Percentiles rank a stretch among this genome's conserved stretches.
Evolutionary conservation across 2,888 invertebrate species (phyloP).

Genomic region (Orthosia cruda): DNA sequence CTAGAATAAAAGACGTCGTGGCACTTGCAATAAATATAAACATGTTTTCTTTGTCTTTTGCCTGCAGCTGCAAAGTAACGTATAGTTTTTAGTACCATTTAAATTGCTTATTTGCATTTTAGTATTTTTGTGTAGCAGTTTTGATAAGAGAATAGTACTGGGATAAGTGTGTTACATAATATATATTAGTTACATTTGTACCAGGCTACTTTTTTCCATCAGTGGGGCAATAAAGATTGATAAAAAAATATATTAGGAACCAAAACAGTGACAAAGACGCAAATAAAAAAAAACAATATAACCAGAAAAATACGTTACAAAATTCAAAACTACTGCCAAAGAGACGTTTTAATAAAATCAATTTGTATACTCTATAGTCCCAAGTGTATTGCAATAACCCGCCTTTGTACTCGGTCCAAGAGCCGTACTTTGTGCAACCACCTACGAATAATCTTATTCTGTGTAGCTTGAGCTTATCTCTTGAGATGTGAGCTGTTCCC

Average conservation of each 20-base stretch:
- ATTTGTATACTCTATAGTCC: conserved; percentile 54
- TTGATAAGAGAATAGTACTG: conserved; percentile 4
- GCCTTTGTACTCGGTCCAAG: conserved; percentile 72
- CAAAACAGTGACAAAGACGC: too few species aligned
- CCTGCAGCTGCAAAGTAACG: conserved; percentile 34
- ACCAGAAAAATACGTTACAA: conserved; percentile 29
- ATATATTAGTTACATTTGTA: too few species aligned
- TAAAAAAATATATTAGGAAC: too few species aligned
- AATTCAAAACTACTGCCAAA: conserved; percentile 40
- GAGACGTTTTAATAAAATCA: conserved; percentile 64
- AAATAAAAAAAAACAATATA: conserved; percentile 1
- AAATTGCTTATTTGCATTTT: conserved; percentile 53
- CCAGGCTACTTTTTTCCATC: too few species aligned
- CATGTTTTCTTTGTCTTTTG: conserved; percentile 20
- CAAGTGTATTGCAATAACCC: conserved; percentile 57
- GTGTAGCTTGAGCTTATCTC: conserved; percentile 57
- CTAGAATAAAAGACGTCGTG: conserved; percentile 18
- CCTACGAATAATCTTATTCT: conserved; percentile 79
- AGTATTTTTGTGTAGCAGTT: conserved; percentile 12
- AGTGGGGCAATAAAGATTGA: too few species aligned
- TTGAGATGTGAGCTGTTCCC: conserved; percentile 50
- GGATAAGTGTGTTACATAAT: too few species aligned
- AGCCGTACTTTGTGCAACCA: conserved; percentile 69
- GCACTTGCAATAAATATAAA: conserved; percentile 46
- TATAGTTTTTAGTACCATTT: conserved; percentile 36